Evolutionary conservation across 2,888 invertebrate genomes (phyloP), one percentile per base, ranked within the genome.

Genomic region (Harmothoe impar): DNA sequence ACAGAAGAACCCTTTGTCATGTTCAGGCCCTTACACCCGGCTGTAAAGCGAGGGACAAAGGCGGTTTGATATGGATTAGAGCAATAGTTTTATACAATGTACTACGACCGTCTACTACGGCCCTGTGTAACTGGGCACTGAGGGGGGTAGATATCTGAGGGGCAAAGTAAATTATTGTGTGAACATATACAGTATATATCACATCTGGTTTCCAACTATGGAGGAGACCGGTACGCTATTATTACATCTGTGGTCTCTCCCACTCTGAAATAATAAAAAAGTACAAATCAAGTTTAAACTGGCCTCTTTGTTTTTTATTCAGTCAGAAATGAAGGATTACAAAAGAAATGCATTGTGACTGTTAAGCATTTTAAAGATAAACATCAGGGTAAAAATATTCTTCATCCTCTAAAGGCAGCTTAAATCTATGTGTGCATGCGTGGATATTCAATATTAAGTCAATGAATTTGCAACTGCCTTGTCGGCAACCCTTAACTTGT

Each of bases 81-180:
- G 33, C 81, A 81, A 43, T 81, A 81, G 43, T 81, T 81, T 81
- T 81, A 81, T 81, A 81, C 81, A 23, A 20, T 35, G 43, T 35
- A 23, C 43, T 72, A 29, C 0, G 25, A 15, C 25, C 25, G 25
- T 15, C 20, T n/a, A 68, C 12, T 23, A 68, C 15, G 7, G 25
- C 72, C 25, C 25, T 72, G 72, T 35, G 35, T 23, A 33, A 35
- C 35, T 35, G 15, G 31, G 25, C 17, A 77, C 77, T n/a, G 77
- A 77, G 25, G 31, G 20, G 1, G 62, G 62, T 23, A 31, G 5
- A 31, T n/a, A n/a, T n/a, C n/a, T n/a, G 77, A 25, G 17, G 25
- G 25, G 31, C 1, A 0, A 77, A 77, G 20, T 81, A 81, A 81
- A 81, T 81, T 81, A 81, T 81, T 81, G 81, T 81, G 25, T 81